A percentile compares a stretch with the other conserved stretches of the same genome.
Conservation (phyloP, 2,888 invertebrate genomes). For the Vanessa cardui region DNA sequence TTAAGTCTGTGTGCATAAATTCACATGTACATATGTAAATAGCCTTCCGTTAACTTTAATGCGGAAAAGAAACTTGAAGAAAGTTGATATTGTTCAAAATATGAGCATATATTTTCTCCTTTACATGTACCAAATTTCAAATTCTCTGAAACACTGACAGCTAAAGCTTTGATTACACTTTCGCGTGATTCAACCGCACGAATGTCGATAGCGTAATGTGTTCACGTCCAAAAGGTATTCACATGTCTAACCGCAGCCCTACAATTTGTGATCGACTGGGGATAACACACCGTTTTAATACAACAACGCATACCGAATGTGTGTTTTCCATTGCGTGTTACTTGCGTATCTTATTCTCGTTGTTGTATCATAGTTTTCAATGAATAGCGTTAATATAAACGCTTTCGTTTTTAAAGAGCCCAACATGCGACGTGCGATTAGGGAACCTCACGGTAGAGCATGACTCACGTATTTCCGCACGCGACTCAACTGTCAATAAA, state of each 20-base stretch:
- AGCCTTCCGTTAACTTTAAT: slow-evolving; percentile 25
- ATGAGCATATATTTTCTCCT: slow-evolving; percentile 14
- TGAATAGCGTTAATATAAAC: slow-evolving; percentile 18
- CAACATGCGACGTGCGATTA: slow-evolving; percentile 27
- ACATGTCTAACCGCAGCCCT: slow-evolving; percentile 42
- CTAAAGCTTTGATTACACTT: slow-evolving; percentile 43
- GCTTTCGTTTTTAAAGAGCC: slow-evolving; percentile 5
- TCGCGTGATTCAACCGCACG: slow-evolving; percentile 45
- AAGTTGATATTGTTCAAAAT: slow-evolving; percentile 27
- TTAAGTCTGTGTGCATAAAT: slow-evolving; percentile 26
- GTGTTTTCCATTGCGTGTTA: slow-evolving; percentile 19
- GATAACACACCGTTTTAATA: slow-evolving; percentile 29
- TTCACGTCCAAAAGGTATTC: slow-evolving; percentile 43
- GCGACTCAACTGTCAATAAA: slow-evolving; percentile 58
- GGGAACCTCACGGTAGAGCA: slow-evolving; percentile 50
- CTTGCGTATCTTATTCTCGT: not conserved
- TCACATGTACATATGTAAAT: slow-evolving; percentile 29
- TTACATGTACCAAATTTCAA: slow-evolving; percentile 29
- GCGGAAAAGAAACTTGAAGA: slow-evolving; percentile 29
- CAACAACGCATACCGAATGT: slow-evolving; percentile 23
- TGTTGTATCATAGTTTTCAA: slow-evolving; percentile 7
- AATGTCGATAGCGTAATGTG: slow-evolving; percentile 38
- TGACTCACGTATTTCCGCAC: slow-evolving; percentile 60
- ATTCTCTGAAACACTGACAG: slow-evolving; percentile 28
- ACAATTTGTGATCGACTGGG: slow-evolving; percentile 44